Base-by-base conservation (phyloP, 2,113 vertebrate species). In the Candoia aspera region DNA sequence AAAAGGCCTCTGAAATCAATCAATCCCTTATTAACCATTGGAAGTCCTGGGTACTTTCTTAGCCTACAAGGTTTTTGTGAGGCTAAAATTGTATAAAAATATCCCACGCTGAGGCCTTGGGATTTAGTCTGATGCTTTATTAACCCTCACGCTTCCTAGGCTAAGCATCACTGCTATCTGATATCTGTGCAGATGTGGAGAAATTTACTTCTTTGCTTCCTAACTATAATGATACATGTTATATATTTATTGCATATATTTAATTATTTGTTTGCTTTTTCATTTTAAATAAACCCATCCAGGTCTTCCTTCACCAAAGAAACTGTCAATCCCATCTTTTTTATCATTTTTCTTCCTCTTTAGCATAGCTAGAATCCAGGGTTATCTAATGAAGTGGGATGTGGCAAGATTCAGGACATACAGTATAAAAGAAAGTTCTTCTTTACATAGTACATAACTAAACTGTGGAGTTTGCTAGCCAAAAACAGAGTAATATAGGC, bases 271-370 rank as follows among this genome's bases (percentile, higher is more conserved):
- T 37, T 37, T 79, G 6, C 26, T 24, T 84, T 85, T 86, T 49
- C 46, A 54, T 15, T 57, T 87, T 87, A 86, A 58, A 55, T 57
- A 58, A 8, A 58, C 37, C 58, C 15, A 19, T 86, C 12, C 23
- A 87, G 42, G 11, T 55, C 83, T 90, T 54, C 11, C 59, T 93
- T 84, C 58, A 37, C 89, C 23, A 57, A 83, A 84, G 29, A 91
- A 94, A 55, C 13, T 83, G 58, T 17, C 12, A 92, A 37, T 79
- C n/a, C 33, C 29, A 85, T n/a, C n/a, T n/a, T n/a, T n/a, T n/a
- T n/a, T n/a, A n/a, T n/a, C n/a, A n/a, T n/a, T 49, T 49, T 49
- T 49, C 49, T 49, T 49, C 49, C 49, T 49, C 49, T 49, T 49
- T 49, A 49, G 49, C 49, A 49, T 6, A 49, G 6, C 49, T 49